Evolutionary conservation across 1,140 invertebrate species (phyloP).

Genomic region (Drosophila nebulosa): DNA sequence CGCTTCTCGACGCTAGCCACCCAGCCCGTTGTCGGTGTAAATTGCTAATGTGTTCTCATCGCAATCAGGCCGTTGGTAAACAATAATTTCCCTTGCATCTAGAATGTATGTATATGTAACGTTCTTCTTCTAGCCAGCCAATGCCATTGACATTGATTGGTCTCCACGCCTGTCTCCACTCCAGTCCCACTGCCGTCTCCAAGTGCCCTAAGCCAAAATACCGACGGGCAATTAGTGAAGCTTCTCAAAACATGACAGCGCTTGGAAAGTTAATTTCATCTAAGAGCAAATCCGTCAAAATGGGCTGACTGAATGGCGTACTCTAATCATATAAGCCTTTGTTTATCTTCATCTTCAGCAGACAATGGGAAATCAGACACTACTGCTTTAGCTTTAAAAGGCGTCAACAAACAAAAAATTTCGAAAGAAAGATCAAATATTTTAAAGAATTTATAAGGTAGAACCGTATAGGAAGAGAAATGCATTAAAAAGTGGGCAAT

Average conservation of each 20-base stretch:
- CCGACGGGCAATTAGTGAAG: not conserved
- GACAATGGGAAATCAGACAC: not conserved
- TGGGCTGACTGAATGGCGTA: not conserved
- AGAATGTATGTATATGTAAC: not conserved
- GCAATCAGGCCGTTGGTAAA: conserved; percentile 45
- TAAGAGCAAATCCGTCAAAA: not conserved
- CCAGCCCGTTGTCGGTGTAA: not conserved
- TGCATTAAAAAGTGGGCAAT: conserved; percentile 6
- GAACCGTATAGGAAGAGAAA: not conserved
- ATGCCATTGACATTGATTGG: not conserved
- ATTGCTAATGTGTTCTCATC: conserved; percentile 14
- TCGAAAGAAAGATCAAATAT: too few species aligned
- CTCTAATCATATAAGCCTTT: not conserved
- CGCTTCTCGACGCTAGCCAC: not conserved
- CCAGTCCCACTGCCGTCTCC: too few species aligned
- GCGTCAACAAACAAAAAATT: too few species aligned
- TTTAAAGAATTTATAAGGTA: too few species aligned
- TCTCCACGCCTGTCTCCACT: not conserved
- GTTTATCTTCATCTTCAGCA: not conserved
- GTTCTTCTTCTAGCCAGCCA: not conserved
- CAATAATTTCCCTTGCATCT: conserved; percentile 38
- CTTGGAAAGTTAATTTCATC: not conserved
- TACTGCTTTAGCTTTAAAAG: too few species aligned
- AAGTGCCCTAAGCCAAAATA: not conserved
- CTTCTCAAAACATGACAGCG: not conserved